Evolutionary conservation across 2,797 vertebrate species (phyloP), one percentile per base, ranked within the genome.

Genomic region (Echeneis naucrates): DNA sequence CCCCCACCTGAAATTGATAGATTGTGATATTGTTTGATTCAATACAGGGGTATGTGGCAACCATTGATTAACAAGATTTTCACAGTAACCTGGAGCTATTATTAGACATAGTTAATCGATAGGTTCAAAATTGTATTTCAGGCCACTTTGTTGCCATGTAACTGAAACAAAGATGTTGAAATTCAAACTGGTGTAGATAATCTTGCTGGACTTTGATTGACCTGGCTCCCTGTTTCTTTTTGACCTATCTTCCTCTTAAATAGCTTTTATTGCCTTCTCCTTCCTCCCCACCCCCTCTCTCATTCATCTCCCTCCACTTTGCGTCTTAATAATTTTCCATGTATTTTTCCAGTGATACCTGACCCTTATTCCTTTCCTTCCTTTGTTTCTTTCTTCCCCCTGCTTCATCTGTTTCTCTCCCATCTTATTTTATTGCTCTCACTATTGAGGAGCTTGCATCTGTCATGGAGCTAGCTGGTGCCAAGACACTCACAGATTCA

Each of bases 141-240:
- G 17, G 54, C 14, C 10, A 14, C 44, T 56, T 51, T 54, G 47
- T 60, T 27, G 42, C 55, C 48, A 50, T 51, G 51, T 57, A 48
- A 26, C 50, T 65, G 23, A 44, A 77, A 44, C n/a, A 33, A 19
- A 32, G 21, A 70, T 16, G 72, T 38, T 82, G 78, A 74, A 58
- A 55, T 75, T 70, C 42, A 79, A 73, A 75, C 80, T 53, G 51
- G 27, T 47, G 52, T 17, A 40, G 80, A 83, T 87, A 79, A 83
- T 85, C 52, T 66, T 64, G 38, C 70, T 16, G 8, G 54, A 68
- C 77, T 48, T 50, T 61, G 38, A 74, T 56, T 44, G 32, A 21
- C 73, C 65, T 54, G 56, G 40, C 54, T 66, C 64, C 23, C 44
- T 61, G 37, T 58, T 69, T 84, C 45, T 75, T 70, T 50, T 54